These are phyloP conservation scores for Himalopsyche japonica DNA, from an alignment of 2,888 invertebrate genomes.

Conservation along the genomic window DNA sequence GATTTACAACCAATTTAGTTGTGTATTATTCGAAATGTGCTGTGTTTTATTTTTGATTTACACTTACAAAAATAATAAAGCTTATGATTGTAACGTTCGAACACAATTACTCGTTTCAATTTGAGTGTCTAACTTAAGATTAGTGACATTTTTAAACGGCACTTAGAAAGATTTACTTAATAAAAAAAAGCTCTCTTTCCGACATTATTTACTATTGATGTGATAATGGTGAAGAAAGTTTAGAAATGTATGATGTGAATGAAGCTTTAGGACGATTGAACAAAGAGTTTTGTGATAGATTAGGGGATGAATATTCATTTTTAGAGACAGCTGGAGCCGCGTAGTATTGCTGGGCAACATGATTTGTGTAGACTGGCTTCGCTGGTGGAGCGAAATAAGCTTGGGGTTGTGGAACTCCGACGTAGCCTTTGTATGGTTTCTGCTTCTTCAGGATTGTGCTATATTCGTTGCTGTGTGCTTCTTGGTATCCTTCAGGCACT, in stretches of 20 bases:
- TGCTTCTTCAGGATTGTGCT: neutral
- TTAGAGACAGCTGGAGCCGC: neutral
- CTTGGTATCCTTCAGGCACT: neutral
- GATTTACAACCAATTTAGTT: too few species aligned
- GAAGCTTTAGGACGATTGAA: neutral
- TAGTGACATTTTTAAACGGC: too few species aligned
- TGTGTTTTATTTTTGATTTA: too few species aligned
- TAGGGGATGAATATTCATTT: neutral
- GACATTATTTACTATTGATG: neutral
- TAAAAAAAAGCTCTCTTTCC: too few species aligned
- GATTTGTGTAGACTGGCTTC: neutral
- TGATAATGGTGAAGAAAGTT: neutral
- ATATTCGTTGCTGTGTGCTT: neutral
- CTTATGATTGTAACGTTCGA: too few species aligned
- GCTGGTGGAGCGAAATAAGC: conserved; percentile 5
- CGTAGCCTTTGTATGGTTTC: neutral
- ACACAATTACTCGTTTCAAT: too few species aligned
- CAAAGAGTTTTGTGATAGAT: neutral
- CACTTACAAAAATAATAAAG: too few species aligned
- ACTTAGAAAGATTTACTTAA: too few species aligned
- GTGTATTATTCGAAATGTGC: too few species aligned
- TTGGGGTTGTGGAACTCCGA: neutral
- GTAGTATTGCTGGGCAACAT: neutral
- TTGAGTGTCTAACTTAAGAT: neutral
- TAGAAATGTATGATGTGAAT: neutral